phyloP scores from a whole-genome alignment of 2,113 vertebrate species.

The Pristiophorus japonicus region DNA sequence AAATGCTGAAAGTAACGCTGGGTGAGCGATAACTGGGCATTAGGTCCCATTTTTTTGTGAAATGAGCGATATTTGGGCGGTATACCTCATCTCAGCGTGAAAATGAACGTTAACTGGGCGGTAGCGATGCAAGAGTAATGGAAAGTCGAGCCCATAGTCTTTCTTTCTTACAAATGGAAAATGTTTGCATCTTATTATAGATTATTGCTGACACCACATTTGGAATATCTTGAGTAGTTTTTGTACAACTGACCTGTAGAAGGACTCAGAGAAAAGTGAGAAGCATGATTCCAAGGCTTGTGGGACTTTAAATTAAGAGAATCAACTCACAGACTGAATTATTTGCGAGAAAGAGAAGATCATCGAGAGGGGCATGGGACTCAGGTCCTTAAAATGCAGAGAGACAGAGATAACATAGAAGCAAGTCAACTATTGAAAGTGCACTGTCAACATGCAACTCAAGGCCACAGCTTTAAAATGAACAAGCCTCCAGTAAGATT shows the following conservation, averaged over 20 bases:
- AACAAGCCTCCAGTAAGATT: background rate
- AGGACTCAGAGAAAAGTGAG: background rate
- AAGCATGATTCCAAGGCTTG: background rate
- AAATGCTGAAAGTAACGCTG: too few species aligned
- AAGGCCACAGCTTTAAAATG: background rate
- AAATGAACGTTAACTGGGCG: too few species aligned
- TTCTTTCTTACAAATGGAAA: conserved; percentile 13
- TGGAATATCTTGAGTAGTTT: background rate
- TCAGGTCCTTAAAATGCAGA: conserved; percentile 2
- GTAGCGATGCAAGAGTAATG: too few species aligned
- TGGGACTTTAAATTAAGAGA: conserved; percentile 5
- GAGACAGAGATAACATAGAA: conserved; percentile 3
- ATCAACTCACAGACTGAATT: background rate
- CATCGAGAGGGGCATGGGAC: background rate
- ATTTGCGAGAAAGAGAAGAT: background rate
- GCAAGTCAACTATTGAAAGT: background rate
- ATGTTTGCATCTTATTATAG: background rate
- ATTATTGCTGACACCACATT: background rate
- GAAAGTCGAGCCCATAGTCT: too few species aligned
- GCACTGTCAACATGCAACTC: background rate
- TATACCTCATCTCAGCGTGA: too few species aligned
- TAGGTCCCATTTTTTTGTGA: too few species aligned
- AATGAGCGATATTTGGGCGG: too few species aligned
- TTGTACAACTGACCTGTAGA: background rate
- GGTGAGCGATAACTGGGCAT: too few species aligned